These are phyloP conservation scores for Ferrisia virgata DNA, from an alignment of 2,888 invertebrate genomes.

Conservation along the genomic window DNA sequence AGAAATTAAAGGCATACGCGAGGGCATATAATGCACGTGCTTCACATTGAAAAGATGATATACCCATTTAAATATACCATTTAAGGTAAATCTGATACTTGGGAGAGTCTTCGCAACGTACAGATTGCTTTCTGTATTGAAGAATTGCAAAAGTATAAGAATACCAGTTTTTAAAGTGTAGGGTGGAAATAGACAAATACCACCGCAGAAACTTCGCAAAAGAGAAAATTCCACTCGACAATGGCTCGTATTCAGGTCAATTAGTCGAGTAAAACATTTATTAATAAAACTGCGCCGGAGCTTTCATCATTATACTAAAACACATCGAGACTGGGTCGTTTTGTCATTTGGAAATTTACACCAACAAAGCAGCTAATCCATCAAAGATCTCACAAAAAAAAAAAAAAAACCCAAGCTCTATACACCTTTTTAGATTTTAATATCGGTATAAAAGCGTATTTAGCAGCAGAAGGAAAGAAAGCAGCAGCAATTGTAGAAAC, in stretches of 20 bases:
- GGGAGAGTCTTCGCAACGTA: no score
- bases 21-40: no score
- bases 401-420: background rate
- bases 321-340: background rate
- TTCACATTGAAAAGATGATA: no score
- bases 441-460: background rate
- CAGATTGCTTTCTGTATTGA: no score
- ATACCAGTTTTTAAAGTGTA: no score
- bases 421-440: conserved; percentile 2
- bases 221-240: background rate
- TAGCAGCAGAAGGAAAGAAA: background rate
- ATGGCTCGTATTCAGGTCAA: background rate
- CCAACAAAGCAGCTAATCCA: background rate
- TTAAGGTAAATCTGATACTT: no score
- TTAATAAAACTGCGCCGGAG: background rate
- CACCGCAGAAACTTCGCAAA: background rate
- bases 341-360: background rate
- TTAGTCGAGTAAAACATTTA: conserved; percentile 17
- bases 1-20: no score
- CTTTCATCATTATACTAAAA: background rate
- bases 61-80: no score
- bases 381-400: conserved; percentile 3
- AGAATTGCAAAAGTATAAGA: no score
- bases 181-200: background rate
- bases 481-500: background rate